Percentiles rank a stretch among this genome's conserved stretches.
These are phyloP conservation scores for Chelonoidis abingdonii DNA, from an alignment of 2,113 vertebrate genomes.

Conservation along the genomic window DNA sequence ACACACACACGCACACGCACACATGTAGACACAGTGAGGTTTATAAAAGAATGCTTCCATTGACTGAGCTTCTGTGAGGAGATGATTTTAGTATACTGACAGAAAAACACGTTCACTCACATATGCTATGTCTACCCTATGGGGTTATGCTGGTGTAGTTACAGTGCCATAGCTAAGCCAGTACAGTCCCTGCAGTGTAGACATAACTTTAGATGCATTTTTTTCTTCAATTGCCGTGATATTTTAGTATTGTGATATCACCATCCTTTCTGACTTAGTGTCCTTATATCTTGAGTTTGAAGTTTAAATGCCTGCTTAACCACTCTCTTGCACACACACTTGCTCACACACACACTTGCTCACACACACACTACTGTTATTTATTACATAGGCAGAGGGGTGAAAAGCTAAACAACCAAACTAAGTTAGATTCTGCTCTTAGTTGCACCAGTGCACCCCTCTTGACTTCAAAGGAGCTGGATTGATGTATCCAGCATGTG, in stretches of 20 bases:
- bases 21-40: neutral
- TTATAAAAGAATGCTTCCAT: neutral
- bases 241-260: neutral
- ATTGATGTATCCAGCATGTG: accelerated
- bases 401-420: neutral
- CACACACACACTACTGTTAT: neutral
- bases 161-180: neutral
- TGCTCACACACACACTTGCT: neutral
- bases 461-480: neutral
- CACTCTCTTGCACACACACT: neutral
- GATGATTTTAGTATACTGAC: neutral
- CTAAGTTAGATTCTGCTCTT: neutral
- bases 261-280: neutral
- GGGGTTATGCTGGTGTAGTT: neutral
- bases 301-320: neutral
- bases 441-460: neutral
- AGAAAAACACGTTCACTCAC: neutral
- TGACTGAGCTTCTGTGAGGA: neutral
- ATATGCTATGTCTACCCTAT: neutral
- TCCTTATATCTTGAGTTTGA: neutral
- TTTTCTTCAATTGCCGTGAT: neutral
- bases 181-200: neutral
- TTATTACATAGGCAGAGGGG: neutral
- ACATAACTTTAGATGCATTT: neutral
- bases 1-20: no score